Percentiles rank a stretch among this genome's conserved stretches.
Evolutionary conservation across 2,797 vertebrate genomes (phyloP).

Genomic region (Acipenser oxyrinchus): DNA sequence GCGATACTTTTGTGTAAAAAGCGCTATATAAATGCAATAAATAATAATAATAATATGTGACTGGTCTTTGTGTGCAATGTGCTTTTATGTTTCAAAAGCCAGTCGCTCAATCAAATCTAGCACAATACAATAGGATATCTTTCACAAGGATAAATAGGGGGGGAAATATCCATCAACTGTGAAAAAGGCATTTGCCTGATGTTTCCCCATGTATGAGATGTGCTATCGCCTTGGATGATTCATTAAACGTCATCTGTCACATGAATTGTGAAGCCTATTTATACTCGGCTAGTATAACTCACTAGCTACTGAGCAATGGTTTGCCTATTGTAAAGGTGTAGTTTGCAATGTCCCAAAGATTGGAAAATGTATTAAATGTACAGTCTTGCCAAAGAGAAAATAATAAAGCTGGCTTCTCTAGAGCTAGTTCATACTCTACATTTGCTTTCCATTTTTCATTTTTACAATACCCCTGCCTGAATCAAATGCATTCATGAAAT

Average conservation of each 20-base stretch:
- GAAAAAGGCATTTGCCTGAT: slow-evolving; percentile 14
- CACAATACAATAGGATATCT: not conserved
- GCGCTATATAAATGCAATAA: too few relatives aligned
- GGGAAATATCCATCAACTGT: not conserved
- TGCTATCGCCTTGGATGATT: slow-evolving; percentile 7
- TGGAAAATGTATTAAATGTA: not conserved
- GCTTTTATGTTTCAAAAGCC: not conserved
- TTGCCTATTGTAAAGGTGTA: not conserved
- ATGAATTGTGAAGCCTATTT: not conserved
- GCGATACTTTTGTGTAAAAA: too few relatives aligned
- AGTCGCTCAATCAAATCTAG: not conserved
- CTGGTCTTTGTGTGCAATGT: too few relatives aligned
- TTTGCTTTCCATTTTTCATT: too few relatives aligned
- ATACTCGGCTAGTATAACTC: not conserved
- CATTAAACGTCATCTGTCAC: not conserved
- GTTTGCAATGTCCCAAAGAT: not conserved
- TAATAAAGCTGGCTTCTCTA: too few relatives aligned
- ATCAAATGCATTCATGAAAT: too few relatives aligned
- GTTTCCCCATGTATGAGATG: slow-evolving; percentile 9
- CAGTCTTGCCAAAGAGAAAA: not conserved
- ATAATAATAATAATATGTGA: too few relatives aligned
- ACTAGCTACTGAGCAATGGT: not conserved
- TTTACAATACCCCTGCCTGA: too few relatives aligned
- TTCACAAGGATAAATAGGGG: not conserved
- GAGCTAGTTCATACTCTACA: too few relatives aligned